Percentiles rank a stretch among this genome's conserved stretches.
Conservation (phyloP, 2,888 invertebrate species). For the Zonitis immaculata region DNA sequence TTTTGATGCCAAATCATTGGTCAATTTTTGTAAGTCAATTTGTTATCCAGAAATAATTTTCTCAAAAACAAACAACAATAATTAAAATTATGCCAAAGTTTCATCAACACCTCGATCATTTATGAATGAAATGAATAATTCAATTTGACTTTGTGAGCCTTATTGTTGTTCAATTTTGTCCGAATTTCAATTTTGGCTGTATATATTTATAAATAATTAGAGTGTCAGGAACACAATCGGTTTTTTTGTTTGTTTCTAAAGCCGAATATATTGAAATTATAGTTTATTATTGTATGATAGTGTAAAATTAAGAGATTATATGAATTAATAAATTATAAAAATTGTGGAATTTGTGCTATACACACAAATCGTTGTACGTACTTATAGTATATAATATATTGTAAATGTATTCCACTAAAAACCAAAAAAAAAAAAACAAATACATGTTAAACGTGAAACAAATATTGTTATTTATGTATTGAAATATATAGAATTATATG, state of each 20-base stretch:
- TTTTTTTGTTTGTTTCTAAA: too few species aligned
- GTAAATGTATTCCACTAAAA: conserved; percentile 18
- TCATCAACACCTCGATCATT: not conserved
- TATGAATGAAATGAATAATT: not conserved
- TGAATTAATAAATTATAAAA: not conserved
- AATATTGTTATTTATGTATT: conserved; percentile 21
- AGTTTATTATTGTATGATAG: too few species aligned
- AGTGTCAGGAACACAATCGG: conserved; percentile 9
- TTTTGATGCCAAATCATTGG: conserved; percentile 8
- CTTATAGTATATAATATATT: conserved; percentile 20
- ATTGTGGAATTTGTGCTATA: conserved; percentile 19
- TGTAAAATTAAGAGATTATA: conserved; percentile 4
- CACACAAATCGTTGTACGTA: conserved; percentile 21
- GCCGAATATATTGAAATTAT: conserved; percentile 12
- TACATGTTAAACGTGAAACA: conserved; percentile 17
- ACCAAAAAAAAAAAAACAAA: conserved; percentile 14
- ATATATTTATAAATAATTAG: conserved; percentile 8
- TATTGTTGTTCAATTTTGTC: not conserved
- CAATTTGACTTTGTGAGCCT: conserved; percentile 3
- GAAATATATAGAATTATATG: conserved; percentile 16
- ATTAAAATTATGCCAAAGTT: not conserved
- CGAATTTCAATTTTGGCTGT: conserved; percentile 6
- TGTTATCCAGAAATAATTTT: conserved; percentile 6
- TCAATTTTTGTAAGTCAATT: conserved; percentile 20
- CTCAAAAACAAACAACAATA: conserved; percentile 1